Evolutionary conservation across 2,113 vertebrate genomes (phyloP), one percentile per base, ranked within the genome.

Genomic region (Cariama cristata): DNA sequence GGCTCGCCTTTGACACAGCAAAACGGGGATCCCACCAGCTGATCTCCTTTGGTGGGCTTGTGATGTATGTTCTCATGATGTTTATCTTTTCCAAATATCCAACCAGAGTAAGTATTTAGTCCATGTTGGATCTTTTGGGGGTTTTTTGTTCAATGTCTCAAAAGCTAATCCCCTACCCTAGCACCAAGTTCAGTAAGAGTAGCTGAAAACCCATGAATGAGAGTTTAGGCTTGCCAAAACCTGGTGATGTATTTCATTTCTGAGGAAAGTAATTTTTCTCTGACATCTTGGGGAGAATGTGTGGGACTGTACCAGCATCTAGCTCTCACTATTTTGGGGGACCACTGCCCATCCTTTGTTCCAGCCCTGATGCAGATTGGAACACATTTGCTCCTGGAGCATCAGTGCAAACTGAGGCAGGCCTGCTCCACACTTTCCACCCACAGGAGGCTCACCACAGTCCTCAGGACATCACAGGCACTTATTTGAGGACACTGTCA

Each of bases 1-100:
- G 99, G 99, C 96, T 99, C 44, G 82, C 94, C 64, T 96, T 99
- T 47, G 99, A 99, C 96, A 99, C 98, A 5, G 98, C 96, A 73
- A 98, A 97, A 82, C 80, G 27, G 72, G 99, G 99, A 64, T 96
- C 69, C 32, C 98, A 27, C 67, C 98, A 99, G 21, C 90, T 99
- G 28, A 97, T 99, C 67, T 99, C 99, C 30, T 99, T 99, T 72
- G 98, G 93, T n/a, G 99, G 99, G 2, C 97, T 99, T 92, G 33
- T 99, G 27, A 76, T 99, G 74, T 98, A 98, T 45, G 45, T 99
- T 86, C 35, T 98, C 62, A 66, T 99, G 93, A 96, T 98, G 95
- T 68, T 99, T 93, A 68, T 99, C 16, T 99, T 99, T 97, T 99
- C 99, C 68, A 99, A 99, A 93, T 95, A 99, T 59, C 99, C 99